Base-by-base conservation (phyloP, 2,797 vertebrate genomes). In the Takifugu ocellatus region DNA sequence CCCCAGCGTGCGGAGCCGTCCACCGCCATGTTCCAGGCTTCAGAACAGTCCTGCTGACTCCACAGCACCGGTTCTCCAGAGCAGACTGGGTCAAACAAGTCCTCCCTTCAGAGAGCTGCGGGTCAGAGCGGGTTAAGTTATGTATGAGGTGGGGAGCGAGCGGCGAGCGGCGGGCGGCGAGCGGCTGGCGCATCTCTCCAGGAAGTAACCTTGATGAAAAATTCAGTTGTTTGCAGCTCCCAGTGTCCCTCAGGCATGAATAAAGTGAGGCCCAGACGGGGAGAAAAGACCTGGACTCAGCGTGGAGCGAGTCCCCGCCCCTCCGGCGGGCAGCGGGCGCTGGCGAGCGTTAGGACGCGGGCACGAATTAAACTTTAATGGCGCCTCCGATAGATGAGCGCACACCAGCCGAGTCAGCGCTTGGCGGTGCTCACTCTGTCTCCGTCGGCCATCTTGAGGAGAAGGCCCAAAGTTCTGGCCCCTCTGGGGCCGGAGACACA, bases 201-300 rank as follows among this genome's bases (percentile, higher is more conserved):
- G 84, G 85, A 89, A 90, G 86, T 87, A 90, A 89, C 84, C 87
- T 91, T 90, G 87, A 89, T 90, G 87, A 90, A 88, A 89, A 90
- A 89, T 88, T 88, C 86, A 90, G 89, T 88, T 89, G 88, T 87
- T 90, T 91, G 87, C 84, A 83, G 85, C 85, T 90, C 81, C 66
- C 79, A 75, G 82, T 72, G 70, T 90, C 88, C 90, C 89, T 87
- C 84, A 88, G 84, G 89, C 89, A 90, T 87, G 91, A 90, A 91
- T 91, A 91, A 90, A 89, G 84, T 83, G 74, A 79, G 77, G 79
- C 80, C 78, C 83, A 85, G 81, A 78, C 78, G 74, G 83, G 82
- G 87, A 88, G 72, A 87, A 84, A 88, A 89, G 85, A 88, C 84
- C 84, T 81, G 78, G 86, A 72, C 83, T 88, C 85, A 88, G 84